Conservation (phyloP, 1,140 invertebrate species). For the Nephotettix cincticeps region DNA sequence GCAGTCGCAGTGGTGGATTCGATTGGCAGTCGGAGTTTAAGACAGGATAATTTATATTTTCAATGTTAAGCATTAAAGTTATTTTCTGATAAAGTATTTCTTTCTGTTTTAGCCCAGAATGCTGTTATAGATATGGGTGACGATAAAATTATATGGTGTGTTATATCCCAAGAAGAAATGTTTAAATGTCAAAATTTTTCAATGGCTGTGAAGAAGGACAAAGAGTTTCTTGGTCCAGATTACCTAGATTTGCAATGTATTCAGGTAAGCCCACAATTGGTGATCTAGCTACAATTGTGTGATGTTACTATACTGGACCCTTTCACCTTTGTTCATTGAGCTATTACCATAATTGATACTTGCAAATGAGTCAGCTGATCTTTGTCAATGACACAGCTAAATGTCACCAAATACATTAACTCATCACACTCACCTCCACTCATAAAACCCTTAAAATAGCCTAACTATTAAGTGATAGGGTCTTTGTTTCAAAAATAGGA, state of each 20-base stretch:
- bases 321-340: neutral
- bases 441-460: too few relatives aligned
- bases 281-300: neutral
- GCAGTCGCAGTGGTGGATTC: too few relatives aligned
- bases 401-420: too few relatives aligned
- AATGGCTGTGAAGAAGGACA: conserved; percentile 62
- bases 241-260: conserved; percentile 64
- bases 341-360: neutral
- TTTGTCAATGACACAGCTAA: too few relatives aligned
- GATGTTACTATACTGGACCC: neutral
- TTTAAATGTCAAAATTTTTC: conserved; percentile 75
- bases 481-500: too few relatives aligned
- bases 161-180: conserved; percentile 67
- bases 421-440: too few relatives aligned
- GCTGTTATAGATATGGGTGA: neutral
- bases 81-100: too few relatives aligned
- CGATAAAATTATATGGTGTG: conserved; percentile 65
- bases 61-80: too few relatives aligned
- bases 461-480: too few relatives aligned
- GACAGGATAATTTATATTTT: too few relatives aligned
- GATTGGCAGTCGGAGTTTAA: too few relatives aligned
- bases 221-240: conserved; percentile 58
- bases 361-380: too few relatives aligned
- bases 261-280: conserved; percentile 48
- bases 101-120: conserved; percentile 7